Evolutionary conservation across 1,140 invertebrate genomes (phyloP).

Genomic region (Cyrtorhinus lividipennis): DNA sequence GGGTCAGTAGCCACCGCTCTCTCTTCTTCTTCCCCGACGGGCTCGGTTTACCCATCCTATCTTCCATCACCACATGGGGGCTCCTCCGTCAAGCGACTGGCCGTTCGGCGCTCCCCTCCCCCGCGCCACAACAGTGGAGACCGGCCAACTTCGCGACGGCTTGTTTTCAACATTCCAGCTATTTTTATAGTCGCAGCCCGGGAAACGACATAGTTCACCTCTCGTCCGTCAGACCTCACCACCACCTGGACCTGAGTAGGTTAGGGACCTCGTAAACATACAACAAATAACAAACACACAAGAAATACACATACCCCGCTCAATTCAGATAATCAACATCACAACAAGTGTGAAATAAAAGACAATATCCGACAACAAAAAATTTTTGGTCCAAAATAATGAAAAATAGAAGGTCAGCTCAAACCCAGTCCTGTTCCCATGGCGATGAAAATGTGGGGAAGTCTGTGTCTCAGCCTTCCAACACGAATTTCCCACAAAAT

Average conservation of each 20-base stretch:
- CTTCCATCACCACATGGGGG: conserved; percentile 8
- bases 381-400: too few species aligned
- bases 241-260: neutral
- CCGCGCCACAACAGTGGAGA: neutral
- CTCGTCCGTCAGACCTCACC: neutral
- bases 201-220: neutral
- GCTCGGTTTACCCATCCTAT: conserved; percentile 20
- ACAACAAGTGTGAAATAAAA: too few species aligned
- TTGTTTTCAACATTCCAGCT: conserved; percentile 5
- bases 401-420: too few species aligned
- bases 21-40: conserved; percentile 21
- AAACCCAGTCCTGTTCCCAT: too few species aligned
- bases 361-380: too few species aligned
- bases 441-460: too few species aligned
- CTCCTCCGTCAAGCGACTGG: conserved; percentile 1
- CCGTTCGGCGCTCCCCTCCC: neutral
- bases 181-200: conserved; percentile 7
- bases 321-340: too few species aligned
- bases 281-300: too few species aligned
- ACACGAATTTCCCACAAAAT: too few species aligned
- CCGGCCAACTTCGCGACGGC: neutral
- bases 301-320: too few species aligned
- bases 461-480: too few species aligned
- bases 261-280: neutral
- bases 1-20: conserved; percentile 65